phyloP scores from a whole-genome alignment of 1,140 invertebrate genomes.

The Drosophila micromelanica region DNA sequence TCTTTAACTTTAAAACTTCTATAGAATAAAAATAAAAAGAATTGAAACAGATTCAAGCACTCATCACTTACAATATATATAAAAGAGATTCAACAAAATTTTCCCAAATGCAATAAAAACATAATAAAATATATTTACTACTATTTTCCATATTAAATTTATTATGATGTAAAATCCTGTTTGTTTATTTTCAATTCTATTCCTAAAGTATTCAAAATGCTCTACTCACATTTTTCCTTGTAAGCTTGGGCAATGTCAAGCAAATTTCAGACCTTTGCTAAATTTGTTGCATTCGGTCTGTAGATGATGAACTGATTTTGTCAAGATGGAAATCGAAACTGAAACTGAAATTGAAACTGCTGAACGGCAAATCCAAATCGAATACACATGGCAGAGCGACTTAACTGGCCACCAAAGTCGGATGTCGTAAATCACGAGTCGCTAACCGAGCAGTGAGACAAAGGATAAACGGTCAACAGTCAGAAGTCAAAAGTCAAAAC shows the following conservation, averaged over 20 bases:
- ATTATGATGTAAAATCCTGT: too few species aligned
- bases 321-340: constrained; percentile 63
- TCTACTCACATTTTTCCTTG: background rate
- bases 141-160: too few species aligned
- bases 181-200: background rate
- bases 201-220: background rate
- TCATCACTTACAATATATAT: too few species aligned
- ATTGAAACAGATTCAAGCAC: too few species aligned
- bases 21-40: too few species aligned
- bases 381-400: constrained; percentile 26
- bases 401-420: constrained; percentile 53
- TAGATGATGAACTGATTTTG: constrained; percentile 39
- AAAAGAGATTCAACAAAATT: too few species aligned
- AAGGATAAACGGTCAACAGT: constrained; percentile 50
- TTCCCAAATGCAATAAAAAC: too few species aligned
- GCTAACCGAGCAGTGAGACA: constrained; percentile 28
- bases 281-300: background rate
- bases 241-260: background rate
- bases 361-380: constrained; percentile 21
- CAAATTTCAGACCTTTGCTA: background rate
- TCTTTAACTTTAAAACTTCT: too few species aligned
- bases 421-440: constrained; percentile 66
- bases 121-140: too few species aligned
- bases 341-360: constrained; percentile 48
- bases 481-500: constrained; percentile 58